Evolutionary conservation across 2,888 invertebrate species (phyloP), one percentile per base, ranked within the genome.

Genomic region (Eledone cirrhosa): DNA sequence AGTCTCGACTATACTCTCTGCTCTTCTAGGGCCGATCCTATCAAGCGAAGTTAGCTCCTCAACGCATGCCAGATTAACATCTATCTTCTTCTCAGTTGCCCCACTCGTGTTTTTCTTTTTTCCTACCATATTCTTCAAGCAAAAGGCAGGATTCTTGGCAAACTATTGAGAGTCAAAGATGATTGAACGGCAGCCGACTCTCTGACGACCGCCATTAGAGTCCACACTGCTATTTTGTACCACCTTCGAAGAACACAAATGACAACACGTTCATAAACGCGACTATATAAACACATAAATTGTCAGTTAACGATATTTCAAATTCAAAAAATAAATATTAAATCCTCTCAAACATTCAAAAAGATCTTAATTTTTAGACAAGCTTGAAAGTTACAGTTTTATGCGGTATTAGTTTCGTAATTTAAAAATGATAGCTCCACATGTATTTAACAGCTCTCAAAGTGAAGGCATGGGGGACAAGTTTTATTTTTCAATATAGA

Each of bases 1-100:
- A 63, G 88, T 87, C 81, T 88, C 88, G 22, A 90, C 85, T 76
- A 91, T 90, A 69, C 90, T 90, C 82, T 91, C 89, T 53, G 91
- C 91, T 82, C 88, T 90, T 65, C 87, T 84, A 29, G 84, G 86
- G 53, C 91, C 91, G 76, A 91, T 86, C 33, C 91, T 90, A 83
- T 84, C 84, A 65, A 91, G 83, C 67, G 87, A 85, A 82, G 88
- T 90, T 78, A 91, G 85, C 80, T 90, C 89, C 78, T 87, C 88
- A 67, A 89, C 86, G 76, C 86, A 86, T 77, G 90, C 91, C 80
- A 86, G 86, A 84, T 91, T 91, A 72, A 91, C 88, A 83, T 91
- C 90, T 81, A 90, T 84, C 80, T 84, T 84, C 81, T 41, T 72
- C 72, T 72, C 72, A 41, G 72, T n/a, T 72, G 41, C 72, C n/a